Evolutionary conservation across 2,797 vertebrate genomes (phyloP).

Genomic region (Acridotheres tristis): DNA sequence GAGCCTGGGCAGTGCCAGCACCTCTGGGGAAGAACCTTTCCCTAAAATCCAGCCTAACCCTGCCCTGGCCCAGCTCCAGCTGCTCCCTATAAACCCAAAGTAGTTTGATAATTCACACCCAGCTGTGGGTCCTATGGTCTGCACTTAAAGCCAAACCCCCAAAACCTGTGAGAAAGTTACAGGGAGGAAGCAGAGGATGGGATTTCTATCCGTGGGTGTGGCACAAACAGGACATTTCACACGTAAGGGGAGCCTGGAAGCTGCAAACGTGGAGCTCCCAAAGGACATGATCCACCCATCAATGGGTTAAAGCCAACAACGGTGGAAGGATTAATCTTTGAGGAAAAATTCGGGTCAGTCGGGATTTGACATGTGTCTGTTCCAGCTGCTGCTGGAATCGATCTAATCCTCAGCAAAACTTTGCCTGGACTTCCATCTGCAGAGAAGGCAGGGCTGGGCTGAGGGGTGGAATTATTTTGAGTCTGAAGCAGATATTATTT

Average conservation of each 20-base stretch:
- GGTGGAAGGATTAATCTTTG: background rate
- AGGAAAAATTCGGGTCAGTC: conserved; percentile 28
- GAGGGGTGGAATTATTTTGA: fast-evolving
- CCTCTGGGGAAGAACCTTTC: background rate
- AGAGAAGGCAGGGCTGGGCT: fast-evolving
- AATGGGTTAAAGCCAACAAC: background rate
- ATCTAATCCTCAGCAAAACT: conserved; percentile 23
- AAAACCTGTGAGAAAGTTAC: fast-evolving
- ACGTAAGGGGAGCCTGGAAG: fast-evolving
- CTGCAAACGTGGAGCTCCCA: fast-evolving
- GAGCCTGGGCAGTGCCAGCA: background rate
- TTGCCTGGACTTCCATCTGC: background rate
- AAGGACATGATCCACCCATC: background rate
- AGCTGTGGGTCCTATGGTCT: fast-evolving
- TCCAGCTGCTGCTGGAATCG: conserved; percentile 5
- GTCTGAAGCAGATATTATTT: background rate
- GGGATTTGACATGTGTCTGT: conserved; percentile 30
- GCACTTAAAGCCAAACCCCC: background rate
- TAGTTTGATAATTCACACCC: fast-evolving
- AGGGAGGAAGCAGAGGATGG: fast-evolving
- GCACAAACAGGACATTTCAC: background rate
- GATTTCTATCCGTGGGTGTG: fast-evolving
- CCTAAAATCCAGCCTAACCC: fast-evolving
- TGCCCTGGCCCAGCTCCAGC: background rate
- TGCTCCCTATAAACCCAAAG: fast-evolving